Evolutionary conservation across 2,888 invertebrate genomes (phyloP), one percentile per base, ranked within the genome.

Genomic region (Eristalis pertinax): DNA sequence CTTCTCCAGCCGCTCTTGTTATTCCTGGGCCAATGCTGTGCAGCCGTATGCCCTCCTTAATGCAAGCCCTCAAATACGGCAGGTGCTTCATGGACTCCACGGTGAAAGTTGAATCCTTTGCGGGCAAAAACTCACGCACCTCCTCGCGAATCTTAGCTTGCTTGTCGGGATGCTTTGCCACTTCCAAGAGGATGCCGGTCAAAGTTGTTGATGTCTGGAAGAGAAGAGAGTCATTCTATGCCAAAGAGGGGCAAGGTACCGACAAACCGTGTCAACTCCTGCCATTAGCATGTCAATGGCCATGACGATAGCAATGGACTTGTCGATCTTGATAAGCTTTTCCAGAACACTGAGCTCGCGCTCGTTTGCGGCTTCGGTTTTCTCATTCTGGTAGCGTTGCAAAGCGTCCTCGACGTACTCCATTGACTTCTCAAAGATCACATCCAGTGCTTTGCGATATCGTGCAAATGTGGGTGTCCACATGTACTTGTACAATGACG

Each of bases 211-310:
- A 89, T 0, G 92, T 92, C 92, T 92, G 80, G 72, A 91, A 91
- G 84, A 60, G 35, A 56, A 68, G 19, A 10, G 43, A 19, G 13
- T 38, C 13, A 38, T 13, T 38, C 13, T 13, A 38, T 13, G 38
- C 3, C 8, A 11, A 94, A 94, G 15, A 80, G 41, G 38, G 84
- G 78, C 81, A 50, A 50, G 7, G 8, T 77, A 38, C 4, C 13
- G 43, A 60, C 92, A 93, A 92, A 97, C 96, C 74, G 96, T 96
- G 91, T 96, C 96, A 56, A 96, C 94, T 77, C 96, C 96, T 63
- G 96, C 96, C 65, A 95, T 92, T 35, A 96, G 90, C 95, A 96
- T 95, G 91, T 96, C 96, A 89, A 95, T 94, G 0, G 95, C 95
- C 95, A 96, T 96, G 89, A 95, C 94, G 32, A 94, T 90, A 0